These are phyloP conservation scores for Dermochelys coriacea DNA, from an alignment of 2,797 vertebrate genomes.

Conservation along the genomic window DNA sequence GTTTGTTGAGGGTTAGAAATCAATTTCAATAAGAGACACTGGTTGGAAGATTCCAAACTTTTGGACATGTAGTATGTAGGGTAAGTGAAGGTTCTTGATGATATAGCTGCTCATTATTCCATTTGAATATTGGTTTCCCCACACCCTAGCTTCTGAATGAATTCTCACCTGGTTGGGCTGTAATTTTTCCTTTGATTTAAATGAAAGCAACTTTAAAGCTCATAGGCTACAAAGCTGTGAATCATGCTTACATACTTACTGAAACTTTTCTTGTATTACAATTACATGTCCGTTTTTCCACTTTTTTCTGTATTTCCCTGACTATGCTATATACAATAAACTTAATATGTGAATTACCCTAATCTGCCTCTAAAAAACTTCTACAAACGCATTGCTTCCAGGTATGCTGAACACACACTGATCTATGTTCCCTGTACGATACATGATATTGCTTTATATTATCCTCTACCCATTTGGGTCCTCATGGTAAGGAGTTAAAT, in stretches of 20 bases:
- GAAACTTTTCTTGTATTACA: neutral
- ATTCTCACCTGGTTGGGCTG: neutral
- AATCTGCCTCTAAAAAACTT: neutral
- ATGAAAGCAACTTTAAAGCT: neutral
- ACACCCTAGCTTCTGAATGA: neutral
- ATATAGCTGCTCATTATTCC: neutral
- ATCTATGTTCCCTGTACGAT: neutral
- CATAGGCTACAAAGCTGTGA: neutral
- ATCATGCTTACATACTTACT: neutral
- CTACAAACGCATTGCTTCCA: neutral
- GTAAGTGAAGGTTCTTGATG: neutral
- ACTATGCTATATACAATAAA: neutral
- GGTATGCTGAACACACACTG: neutral
- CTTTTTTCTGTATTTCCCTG: neutral
- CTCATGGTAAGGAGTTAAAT: too few relatives aligned
- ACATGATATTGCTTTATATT: neutral
- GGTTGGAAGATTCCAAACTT: neutral
- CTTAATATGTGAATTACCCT: neutral
- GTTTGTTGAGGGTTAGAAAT: neutral
- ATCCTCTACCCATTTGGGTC: neutral
- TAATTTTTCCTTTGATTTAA: neutral
- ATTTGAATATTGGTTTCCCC: fast-evolving
- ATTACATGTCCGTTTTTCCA: fast-evolving
- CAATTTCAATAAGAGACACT: neutral
- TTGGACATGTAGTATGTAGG: neutral